A percentile compares a stretch with the other conserved stretches of the same genome.
These are phyloP conservation scores for Hystrix cristata DNA, from an alignment of 2,113 vertebrate species.

Conservation along the genomic window DNA sequence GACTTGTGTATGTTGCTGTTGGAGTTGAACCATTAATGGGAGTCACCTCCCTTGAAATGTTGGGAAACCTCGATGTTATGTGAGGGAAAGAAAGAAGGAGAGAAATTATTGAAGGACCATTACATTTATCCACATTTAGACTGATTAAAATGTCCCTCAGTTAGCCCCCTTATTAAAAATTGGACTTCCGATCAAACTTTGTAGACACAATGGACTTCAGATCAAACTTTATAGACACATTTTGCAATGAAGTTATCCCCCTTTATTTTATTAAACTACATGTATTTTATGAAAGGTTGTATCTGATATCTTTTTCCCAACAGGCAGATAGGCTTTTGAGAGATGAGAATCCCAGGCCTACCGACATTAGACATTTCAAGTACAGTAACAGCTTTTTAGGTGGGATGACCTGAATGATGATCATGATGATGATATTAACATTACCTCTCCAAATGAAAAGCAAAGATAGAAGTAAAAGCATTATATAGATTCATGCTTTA, in stretches of 20 bases:
- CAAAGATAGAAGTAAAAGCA: slow-evolving; percentile 49
- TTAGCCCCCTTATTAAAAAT: background rate
- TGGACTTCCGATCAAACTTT: background rate
- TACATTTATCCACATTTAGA: background rate
- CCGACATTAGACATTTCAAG: background rate
- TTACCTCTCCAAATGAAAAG: background rate
- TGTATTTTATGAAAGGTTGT: background rate
- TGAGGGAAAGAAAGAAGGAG: background rate
- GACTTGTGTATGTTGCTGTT: background rate
- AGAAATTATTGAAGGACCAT: background rate
- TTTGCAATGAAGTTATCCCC: background rate
- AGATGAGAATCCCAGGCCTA: background rate
- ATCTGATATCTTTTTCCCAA: slow-evolving; percentile 7
- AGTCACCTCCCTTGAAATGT: slow-evolving; percentile 9
- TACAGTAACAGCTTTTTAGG: background rate
- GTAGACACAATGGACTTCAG: background rate
- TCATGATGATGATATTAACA: background rate
- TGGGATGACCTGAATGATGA: background rate
- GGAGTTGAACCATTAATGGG: background rate
- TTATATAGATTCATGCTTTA: background rate
- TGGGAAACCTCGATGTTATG: background rate
- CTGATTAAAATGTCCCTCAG: background rate
- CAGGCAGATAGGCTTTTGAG: background rate
- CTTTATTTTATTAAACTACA: slow-evolving; percentile 26
- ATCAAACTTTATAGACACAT: background rate